Base-by-base conservation (phyloP, 2,888 invertebrate species). In the Trilocha varians region DNA sequence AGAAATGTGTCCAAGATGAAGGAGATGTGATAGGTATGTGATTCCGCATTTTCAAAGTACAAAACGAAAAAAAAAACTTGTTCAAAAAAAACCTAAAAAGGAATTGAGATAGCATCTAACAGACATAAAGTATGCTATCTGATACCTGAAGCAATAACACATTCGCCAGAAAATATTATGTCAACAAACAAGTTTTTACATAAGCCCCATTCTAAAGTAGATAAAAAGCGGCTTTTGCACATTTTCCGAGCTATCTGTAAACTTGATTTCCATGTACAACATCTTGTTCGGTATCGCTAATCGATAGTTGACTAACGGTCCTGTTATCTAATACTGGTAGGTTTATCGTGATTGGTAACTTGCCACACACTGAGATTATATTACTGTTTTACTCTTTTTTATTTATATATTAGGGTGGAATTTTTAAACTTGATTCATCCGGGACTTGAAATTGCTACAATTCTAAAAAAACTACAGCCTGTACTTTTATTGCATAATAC, bases 201-300 rank as follows among this genome's bases (percentile, higher is more conserved):
- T 25, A 25, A 25, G 25, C 25, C 11, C 11, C 25, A 11, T 25
- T 25, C 8, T 25, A 25, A 25, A 25, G 25, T 11, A 2, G 25
- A 25, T 25, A 25, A 25, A 25, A 25, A 25, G 8, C 11, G 11
- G 25, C 3, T 25, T 25, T 25, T 25, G 25, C 25, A 25, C 25
- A 25, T 25, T 25, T 25, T 3, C 25, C 25, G 25, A 25, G 25
- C 25, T 25, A 25, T 25, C 5, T 1, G 8, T 25, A 5, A 11
- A 25, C 25, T 25, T 25, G 25, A 13, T 18, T 8, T 14, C 14
- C 15, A 15, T 37, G n/a, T 36, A 13, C 13, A 34, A 9, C 25
- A 25, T 9, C 37, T 38, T 41, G 45, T 47, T 46, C 43, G 42
- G 43, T 44, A 48, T 46, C 47, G 46, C 42, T 45, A 44, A 49